Evolutionary conservation across 2,797 vertebrate genomes (phyloP), one percentile per base, ranked within the genome.

Genomic region (Lagodon rhomboides): DNA sequence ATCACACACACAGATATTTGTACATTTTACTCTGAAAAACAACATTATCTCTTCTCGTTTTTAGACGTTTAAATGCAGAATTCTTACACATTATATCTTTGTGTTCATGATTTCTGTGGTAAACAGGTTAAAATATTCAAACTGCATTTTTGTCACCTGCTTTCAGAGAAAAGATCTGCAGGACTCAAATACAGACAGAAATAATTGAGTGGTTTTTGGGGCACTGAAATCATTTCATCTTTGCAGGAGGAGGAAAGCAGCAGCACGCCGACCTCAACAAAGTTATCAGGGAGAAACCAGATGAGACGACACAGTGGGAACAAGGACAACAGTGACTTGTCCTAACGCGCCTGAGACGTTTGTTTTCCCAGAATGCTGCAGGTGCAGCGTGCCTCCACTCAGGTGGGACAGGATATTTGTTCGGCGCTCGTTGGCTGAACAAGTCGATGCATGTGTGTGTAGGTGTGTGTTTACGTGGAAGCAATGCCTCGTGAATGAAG

Each of bases 371-470:
- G 34, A 15, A 16, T 4, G n/a, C 73, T 23, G 53, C 1, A 3
- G 54, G 23, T 49, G 30, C 1, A 20, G 11, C 20, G 7, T 56
- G 73, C 58, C 50, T 68, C 38, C 61, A 64, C 41, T 27, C 13
- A 1, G 51, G 18, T 61, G 47, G 27, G 43, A 76, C 12, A 0
- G 5, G 46, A 44, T n/a, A 16, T 25, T 11, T 49, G 22, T 34
- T 11, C 23, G 60, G 3, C 27, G 12, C 12, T 18, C 5, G 12
- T 5, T 4, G 53, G 16, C n/a, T 23, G 10, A 20, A 76, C 80
- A 2, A 20, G 82, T 81, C 30, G 4, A 49, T 50, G 23, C 60
- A 17, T 43, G 71, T 73, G 47, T 75, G 47, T 27, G 27, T 46
- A 47, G 30, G 12, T 23, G 47, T 34, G 23, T 46, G 65, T 74